These are phyloP conservation scores for Ammodytes dubius DNA, from an alignment of 2,113 vertebrate genomes.

Conservation along the genomic window DNA sequence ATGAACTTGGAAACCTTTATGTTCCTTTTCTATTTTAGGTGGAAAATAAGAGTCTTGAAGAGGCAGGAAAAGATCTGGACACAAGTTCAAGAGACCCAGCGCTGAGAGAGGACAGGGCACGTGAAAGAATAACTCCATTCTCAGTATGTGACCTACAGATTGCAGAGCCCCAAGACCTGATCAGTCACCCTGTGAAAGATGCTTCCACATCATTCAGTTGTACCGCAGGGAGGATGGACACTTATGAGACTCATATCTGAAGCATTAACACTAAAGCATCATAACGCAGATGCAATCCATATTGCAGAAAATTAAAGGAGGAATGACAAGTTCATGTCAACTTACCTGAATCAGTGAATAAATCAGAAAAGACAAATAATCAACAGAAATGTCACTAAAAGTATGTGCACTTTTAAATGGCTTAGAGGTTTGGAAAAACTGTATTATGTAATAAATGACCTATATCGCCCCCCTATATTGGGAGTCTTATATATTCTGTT, in stretches of 20 bases:
- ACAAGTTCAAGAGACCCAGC: conserved; percentile 13
- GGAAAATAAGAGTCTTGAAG: neutral
- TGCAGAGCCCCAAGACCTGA: conserved; percentile 60
- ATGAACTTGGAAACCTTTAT: neutral
- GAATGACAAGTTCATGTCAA: conserved; percentile 1
- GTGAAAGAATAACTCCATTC: conserved; percentile 33
- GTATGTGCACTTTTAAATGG: too few relatives aligned
- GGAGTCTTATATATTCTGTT: conserved; percentile 9
- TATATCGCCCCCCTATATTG: neutral
- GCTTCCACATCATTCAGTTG: conserved; percentile 40
- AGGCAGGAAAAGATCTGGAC: neutral
- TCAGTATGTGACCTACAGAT: conserved; percentile 68
- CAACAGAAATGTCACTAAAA: too few relatives aligned
- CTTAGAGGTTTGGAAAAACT: neutral
- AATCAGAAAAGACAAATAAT: neutral
- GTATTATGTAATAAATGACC: conserved; percentile 27
- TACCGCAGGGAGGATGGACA: conserved; percentile 22
- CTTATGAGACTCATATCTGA: conserved; percentile 73
- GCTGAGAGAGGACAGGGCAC: conserved; percentile 15
- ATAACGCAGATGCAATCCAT: neutral
- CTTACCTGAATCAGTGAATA: neutral
- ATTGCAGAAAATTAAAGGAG: neutral
- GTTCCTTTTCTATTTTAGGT: conserved; percentile 58
- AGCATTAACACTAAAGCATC: neutral
- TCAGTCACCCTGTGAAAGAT: conserved; percentile 6